A percentile compares a stretch with the other conserved stretches of the same genome.
phyloP scores from a whole-genome alignment of 2,888 invertebrate genomes.

The Euplexia lucipara region DNA sequence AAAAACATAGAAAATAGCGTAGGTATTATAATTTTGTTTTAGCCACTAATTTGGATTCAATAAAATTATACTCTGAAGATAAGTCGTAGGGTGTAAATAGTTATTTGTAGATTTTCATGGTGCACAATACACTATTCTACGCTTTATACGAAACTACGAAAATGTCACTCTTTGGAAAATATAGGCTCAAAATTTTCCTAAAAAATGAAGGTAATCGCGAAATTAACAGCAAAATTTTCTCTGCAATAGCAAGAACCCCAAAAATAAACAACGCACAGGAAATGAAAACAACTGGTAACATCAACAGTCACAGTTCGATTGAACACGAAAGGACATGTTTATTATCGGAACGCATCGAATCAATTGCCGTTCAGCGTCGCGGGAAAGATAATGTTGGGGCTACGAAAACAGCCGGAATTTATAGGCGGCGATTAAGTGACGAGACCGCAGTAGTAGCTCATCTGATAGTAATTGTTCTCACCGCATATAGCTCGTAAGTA shows the following conservation, averaged over 20 bases:
- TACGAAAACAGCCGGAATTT: constrained; percentile 19
- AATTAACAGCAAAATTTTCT: background rate
- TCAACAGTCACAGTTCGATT: constrained; percentile 71
- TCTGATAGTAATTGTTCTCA: no score
- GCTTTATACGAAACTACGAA: no score
- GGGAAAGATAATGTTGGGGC: constrained; percentile 55
- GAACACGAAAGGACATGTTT: constrained; percentile 70
- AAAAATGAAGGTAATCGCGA: background rate
- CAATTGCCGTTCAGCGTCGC: constrained; percentile 59
- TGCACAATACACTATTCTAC: no score
- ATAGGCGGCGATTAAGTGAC: background rate
- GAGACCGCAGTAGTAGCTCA: no score
- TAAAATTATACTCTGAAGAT: no score
- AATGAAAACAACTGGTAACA: constrained; percentile 51
- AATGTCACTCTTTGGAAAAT: no score
- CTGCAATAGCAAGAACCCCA: background rate
- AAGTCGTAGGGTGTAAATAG: no score
- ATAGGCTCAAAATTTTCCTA: background rate
- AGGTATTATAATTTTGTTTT: no score
- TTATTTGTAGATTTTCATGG: no score
- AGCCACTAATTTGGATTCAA: no score
- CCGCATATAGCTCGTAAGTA: no score
- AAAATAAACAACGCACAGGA: constrained; percentile 27
- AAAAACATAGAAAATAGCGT: no score
- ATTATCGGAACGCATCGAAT: constrained; percentile 68